Conservation (phyloP, 1,140 invertebrate genomes). For the Drosophila serrata region DNA sequence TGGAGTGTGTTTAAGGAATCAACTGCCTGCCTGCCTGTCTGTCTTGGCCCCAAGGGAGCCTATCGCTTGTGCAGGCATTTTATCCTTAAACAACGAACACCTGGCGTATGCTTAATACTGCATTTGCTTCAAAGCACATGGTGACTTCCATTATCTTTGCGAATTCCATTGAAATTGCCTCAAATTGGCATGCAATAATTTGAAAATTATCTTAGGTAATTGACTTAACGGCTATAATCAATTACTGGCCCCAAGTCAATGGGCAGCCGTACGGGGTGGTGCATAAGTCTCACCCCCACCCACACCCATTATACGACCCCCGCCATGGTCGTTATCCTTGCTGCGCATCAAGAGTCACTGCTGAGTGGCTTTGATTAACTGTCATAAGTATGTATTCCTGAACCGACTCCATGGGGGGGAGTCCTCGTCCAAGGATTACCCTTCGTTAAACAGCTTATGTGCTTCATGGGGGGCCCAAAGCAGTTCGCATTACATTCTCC, state of each 20-base stretch:
- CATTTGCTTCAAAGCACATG: not conserved
- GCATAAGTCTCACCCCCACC: not conserved
- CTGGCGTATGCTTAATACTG: conserved; percentile 1
- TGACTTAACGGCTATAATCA: not conserved
- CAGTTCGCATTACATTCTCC: not conserved
- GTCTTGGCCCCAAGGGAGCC: not conserved
- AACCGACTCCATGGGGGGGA: not conserved
- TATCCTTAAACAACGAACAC: not conserved
- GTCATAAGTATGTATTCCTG: conserved; percentile 32
- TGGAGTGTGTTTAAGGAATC: not conserved
- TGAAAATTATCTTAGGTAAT: conserved; percentile 11
- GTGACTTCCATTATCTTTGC: not conserved
- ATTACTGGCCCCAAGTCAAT: not conserved
- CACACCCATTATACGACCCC: not conserved
- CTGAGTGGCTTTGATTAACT: conserved; percentile 33
- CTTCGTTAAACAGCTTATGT: conserved; percentile 7
- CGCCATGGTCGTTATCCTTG: not conserved
- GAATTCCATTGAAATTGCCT: not conserved
- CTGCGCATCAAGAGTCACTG: not conserved
- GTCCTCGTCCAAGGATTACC: not conserved
- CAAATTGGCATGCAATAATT: not conserved
- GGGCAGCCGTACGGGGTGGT: not conserved
- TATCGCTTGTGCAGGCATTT: not conserved
- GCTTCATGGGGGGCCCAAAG: not conserved
- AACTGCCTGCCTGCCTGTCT: not conserved